Percentiles rank a stretch among this genome's conserved stretches.
phyloP scores from a whole-genome alignment of 2,888 invertebrate genomes.

The Amiota communis region DNA sequence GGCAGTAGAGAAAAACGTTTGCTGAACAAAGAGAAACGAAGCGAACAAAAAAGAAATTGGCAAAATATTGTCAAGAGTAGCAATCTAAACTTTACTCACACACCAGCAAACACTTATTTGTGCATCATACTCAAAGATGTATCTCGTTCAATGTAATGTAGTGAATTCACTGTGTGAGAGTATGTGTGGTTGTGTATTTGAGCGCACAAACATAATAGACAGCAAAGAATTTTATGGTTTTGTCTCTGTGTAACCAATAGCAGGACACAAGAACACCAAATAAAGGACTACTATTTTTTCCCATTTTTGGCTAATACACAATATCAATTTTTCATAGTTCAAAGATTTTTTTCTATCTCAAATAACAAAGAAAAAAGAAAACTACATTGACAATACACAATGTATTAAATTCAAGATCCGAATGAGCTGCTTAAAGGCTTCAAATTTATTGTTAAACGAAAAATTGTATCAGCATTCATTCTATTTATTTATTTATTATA shows the following conservation, averaged over 20 bases:
- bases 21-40: conserved; percentile 15
- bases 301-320: conserved; percentile 61
- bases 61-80: conserved; percentile 26
- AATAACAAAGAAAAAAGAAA: conserved; percentile 22
- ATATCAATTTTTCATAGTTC: conserved; percentile 68
- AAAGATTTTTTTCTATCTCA: conserved; percentile 55
- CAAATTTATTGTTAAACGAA: not conserved
- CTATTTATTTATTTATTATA: no score
- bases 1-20: not conserved
- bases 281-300: not conserved
- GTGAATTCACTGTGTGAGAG: not conserved
- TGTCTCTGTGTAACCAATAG: not conserved
- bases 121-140: no score
- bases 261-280: conserved; percentile 56
- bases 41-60: conserved; percentile 11
- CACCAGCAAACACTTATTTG: not conserved
- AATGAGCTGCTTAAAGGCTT: no score
- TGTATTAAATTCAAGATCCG: no score
- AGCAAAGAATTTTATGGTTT: not conserved
- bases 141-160: no score
- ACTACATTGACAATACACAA: no score
- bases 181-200: conserved; percentile 4
- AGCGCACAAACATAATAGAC: conserved; percentile 54
- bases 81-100: conserved; percentile 21
- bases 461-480: conserved; percentile 42